phyloP scores from a whole-genome alignment of 1,140 invertebrate species.

The Conopomorpha cramerella region DNA sequence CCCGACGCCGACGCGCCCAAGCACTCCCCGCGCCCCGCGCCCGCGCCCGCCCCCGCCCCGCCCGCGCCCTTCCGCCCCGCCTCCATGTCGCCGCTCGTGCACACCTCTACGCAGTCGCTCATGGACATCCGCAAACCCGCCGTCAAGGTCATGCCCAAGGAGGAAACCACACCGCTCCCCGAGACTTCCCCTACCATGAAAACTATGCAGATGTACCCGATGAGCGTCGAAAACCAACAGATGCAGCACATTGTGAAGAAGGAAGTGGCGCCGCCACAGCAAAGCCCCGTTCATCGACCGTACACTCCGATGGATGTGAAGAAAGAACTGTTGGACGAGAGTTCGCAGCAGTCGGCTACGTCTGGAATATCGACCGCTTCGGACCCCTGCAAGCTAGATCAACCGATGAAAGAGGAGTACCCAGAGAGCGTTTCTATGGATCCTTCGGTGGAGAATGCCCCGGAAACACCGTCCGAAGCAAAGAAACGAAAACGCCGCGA shows the following conservation, averaged over 20 bases:
- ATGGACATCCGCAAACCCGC: slow-evolving; percentile 53
- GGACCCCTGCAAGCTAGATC: slow-evolving; percentile 62
- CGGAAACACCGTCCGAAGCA: slow-evolving; percentile 69
- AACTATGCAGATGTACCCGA: slow-evolving; percentile 35
- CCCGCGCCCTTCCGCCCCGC: slow-evolving; percentile 30
- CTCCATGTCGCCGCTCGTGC: slow-evolving; percentile 38
- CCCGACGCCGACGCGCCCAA: slow-evolving; percentile 62
- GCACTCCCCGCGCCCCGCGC: slow-evolving; percentile 46
- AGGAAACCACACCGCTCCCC: slow-evolving; percentile 42
- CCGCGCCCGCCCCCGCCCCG: slow-evolving; percentile 38
- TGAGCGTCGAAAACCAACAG: slow-evolving; percentile 35
- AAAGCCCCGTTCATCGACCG: slow-evolving; percentile 53
- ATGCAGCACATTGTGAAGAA: slow-evolving; percentile 54
- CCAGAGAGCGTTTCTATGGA: slow-evolving; percentile 47
- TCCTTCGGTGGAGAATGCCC: slow-evolving; percentile 34
- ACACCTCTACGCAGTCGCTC: slow-evolving; percentile 49
- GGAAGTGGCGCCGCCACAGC: slow-evolving; percentile 56
- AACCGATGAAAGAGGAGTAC: slow-evolving; percentile 62
- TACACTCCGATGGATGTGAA: slow-evolving; percentile 62
- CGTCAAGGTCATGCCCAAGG: slow-evolving; percentile 40
- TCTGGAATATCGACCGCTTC: slow-evolving; percentile 61
- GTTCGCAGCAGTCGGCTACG: slow-evolving; percentile 62
- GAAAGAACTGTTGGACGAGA: slow-evolving; percentile 65
- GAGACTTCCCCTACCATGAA: slow-evolving; percentile 49
- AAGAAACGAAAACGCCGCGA: slow-evolving; percentile 81